These are phyloP conservation scores for Siniperca chuatsi DNA, from an alignment of 2,113 vertebrate genomes.

Conservation along the genomic window DNA sequence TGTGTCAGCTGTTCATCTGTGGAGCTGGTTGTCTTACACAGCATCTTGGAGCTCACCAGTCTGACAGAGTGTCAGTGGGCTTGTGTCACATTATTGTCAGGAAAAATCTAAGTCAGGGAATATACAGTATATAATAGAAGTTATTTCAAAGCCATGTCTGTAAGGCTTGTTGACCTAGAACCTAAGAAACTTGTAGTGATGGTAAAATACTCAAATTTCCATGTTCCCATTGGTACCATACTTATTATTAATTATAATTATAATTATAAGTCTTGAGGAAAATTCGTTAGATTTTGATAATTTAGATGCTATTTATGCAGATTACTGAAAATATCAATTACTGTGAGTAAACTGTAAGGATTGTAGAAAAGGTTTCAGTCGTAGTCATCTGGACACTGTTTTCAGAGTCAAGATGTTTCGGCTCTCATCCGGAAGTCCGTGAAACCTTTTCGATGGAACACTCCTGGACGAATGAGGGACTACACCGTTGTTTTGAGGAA, in stretches of 20 bases:
- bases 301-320: not conserved
- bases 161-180: slow-evolving; percentile 11
- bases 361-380: no score
- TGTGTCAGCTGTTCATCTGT: slow-evolving; percentile 66
- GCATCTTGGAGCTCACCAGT: slow-evolving; percentile 40
- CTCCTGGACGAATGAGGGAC: no score
- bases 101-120: slow-evolving; percentile 41
- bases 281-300: not conserved
- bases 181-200: not conserved
- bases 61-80: slow-evolving; percentile 49
- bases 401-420: no score
- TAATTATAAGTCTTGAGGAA: not conserved
- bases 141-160: slow-evolving; percentile 20
- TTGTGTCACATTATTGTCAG: slow-evolving; percentile 48
- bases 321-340: not conserved
- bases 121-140: slow-evolving; percentile 7
- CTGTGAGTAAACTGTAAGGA: not conserved
- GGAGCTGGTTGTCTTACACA: slow-evolving; percentile 54
- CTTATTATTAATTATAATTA: not conserved
- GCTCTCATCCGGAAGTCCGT: no score
- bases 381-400: no score
- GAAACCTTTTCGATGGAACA: no score
- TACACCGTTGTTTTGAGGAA: no score
- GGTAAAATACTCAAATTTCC: not conserved
- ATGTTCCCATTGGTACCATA: not conserved